phyloP scores from a whole-genome alignment of 2,797 vertebrate genomes.

The Triplophysa bombifrons region DNA sequence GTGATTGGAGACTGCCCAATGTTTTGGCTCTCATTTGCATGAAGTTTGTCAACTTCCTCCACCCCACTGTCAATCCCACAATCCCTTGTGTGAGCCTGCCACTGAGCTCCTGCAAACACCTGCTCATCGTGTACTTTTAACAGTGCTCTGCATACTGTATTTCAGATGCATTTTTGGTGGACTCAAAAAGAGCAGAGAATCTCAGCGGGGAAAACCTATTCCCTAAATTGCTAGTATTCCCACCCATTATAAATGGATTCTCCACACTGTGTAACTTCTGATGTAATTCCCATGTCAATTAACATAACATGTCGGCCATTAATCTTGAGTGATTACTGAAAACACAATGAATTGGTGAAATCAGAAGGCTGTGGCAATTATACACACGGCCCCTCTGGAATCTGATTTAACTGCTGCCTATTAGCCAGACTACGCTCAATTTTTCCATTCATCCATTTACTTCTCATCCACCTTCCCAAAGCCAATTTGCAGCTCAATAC shows the following conservation, averaged over 20 bases:
- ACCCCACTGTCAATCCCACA: background rate
- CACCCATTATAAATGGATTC: conserved; percentile 15
- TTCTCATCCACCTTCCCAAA: conserved; percentile 34
- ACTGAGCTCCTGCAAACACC: background rate
- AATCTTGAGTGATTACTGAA: conserved; percentile 32
- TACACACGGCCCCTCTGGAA: conserved; percentile 59
- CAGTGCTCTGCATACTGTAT: background rate
- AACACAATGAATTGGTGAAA: conserved; percentile 31
- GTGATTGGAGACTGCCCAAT: too few relatives aligned
- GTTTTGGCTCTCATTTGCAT: background rate
- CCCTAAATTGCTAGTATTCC: conserved; percentile 2
- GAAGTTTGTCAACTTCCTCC: background rate
- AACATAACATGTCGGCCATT: background rate
- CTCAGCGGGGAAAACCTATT: conserved; percentile 3
- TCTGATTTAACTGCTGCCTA: conserved; percentile 45
- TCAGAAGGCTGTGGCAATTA: conserved; percentile 60
- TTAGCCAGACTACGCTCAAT: conserved; percentile 44
- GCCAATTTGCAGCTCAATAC: conserved; percentile 45
- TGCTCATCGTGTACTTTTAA: background rate
- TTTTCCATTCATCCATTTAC: conserved; percentile 8
- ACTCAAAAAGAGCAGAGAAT: background rate
- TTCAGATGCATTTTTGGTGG: conserved; percentile 20
- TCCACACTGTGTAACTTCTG: conserved; percentile 6
- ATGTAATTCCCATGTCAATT: conserved; percentile 27
- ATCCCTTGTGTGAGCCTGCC: background rate